Conservation (phyloP, 2,888 invertebrate species). For the Ectemnius cavifrons region DNA sequence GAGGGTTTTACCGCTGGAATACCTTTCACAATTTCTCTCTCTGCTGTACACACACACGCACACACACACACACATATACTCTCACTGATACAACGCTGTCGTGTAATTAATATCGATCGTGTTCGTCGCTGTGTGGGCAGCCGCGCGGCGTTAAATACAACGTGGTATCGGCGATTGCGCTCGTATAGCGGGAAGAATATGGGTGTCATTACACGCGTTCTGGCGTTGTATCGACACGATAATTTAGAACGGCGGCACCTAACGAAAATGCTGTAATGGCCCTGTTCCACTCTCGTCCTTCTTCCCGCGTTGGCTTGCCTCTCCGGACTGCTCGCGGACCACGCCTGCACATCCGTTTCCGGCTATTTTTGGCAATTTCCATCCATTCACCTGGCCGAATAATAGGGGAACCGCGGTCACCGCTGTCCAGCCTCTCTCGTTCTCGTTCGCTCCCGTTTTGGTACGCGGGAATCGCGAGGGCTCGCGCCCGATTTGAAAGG, state of each 20-base stretch:
- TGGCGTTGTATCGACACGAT: constrained; percentile 36
- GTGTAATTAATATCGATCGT: constrained; percentile 19
- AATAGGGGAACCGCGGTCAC: constrained; percentile 41
- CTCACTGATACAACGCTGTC: not conserved
- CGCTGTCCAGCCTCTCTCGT: constrained; percentile 1
- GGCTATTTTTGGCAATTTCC: constrained; percentile 70
- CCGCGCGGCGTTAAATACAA: no score
- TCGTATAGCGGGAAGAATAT: constrained; percentile 11
- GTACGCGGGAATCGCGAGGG: not conserved
- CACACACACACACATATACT: not conserved
- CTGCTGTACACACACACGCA: no score
- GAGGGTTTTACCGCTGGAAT: no score
- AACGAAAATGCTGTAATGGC: constrained; percentile 52
- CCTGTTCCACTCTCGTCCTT: constrained; percentile 28
- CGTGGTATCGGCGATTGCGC: constrained; percentile 13
- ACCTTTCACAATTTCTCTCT: no score
- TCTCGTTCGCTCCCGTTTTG: no score
- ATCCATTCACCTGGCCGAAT: constrained; percentile 59
- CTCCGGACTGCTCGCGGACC: constrained; percentile 30
- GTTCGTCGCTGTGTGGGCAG: not conserved
- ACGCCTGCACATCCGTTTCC: constrained; percentile 61
- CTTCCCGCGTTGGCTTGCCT: constrained; percentile 4
- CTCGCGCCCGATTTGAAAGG: constrained; percentile 53
- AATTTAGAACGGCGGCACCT: constrained; percentile 47
- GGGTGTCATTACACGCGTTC: constrained; percentile 26